These are phyloP conservation scores for Agapornis canus DNA, from an alignment of 2,797 vertebrate species.

Conservation along the genomic window DNA sequence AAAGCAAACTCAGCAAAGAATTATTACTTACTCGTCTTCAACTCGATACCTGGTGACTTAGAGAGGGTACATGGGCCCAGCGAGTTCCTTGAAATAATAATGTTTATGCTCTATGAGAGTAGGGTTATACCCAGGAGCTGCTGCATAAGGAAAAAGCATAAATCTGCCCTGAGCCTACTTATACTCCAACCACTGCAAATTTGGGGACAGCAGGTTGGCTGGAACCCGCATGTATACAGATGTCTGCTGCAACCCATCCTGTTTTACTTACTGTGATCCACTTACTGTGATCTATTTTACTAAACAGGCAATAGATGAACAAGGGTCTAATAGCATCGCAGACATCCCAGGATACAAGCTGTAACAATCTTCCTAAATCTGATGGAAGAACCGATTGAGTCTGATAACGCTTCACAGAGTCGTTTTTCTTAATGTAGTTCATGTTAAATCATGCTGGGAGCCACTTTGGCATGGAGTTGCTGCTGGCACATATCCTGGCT, in stretches of 20 bases:
- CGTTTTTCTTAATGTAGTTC: background rate
- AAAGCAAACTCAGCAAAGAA: background rate
- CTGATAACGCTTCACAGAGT: fast-evolving
- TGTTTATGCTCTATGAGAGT: background rate
- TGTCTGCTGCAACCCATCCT: background rate
- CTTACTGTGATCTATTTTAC: background rate
- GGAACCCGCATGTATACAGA: background rate
- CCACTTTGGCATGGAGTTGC: background rate
- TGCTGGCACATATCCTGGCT: background rate
- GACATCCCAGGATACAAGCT: background rate
- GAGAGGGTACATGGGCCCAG: background rate
- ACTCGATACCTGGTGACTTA: background rate
- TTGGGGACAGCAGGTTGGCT: background rate
- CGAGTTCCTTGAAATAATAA: background rate
- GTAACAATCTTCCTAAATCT: background rate
- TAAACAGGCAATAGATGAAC: background rate
- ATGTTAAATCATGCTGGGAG: background rate
- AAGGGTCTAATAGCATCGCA: background rate
- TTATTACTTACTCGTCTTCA: background rate
- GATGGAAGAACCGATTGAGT: background rate
- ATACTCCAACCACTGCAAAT: background rate
- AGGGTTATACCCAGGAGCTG: background rate
- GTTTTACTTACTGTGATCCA: background rate
- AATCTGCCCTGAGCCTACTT: background rate
- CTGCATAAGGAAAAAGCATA: background rate